Conservation (phyloP, 2,797 vertebrate species). For the Buphagus erythrorhynchus region DNA sequence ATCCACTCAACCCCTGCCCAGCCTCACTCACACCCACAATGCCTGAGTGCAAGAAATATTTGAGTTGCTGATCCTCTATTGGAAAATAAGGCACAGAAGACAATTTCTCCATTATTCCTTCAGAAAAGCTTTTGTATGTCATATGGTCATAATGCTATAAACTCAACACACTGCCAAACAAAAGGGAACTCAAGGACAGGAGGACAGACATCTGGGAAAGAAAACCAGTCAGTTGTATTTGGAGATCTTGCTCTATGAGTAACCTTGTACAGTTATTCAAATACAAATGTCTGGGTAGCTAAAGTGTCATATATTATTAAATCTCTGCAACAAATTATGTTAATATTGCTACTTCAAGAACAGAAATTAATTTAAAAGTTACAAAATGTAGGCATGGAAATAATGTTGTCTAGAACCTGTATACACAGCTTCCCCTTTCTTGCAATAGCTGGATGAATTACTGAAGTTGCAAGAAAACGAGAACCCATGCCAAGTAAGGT, state of each 20-base stretch:
- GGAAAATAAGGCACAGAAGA: neutral
- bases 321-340: slow-evolving; percentile 28
- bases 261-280: slow-evolving; percentile 25
- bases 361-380: slow-evolving; percentile 54
- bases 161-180: neutral
- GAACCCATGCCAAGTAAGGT: neutral
- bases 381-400: slow-evolving; percentile 5
- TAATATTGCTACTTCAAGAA: slow-evolving; percentile 45
- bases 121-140: slow-evolving; percentile 4
- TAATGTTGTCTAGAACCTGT: neutral
- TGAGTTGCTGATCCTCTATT: neutral
- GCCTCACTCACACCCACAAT: neutral
- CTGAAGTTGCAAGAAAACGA: neutral
- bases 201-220: neutral
- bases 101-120: slow-evolving; percentile 4
- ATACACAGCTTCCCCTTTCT: slow-evolving; percentile 16
- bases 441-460: neutral
- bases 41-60: neutral
- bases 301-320: neutral
- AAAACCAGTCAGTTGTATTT: neutral
- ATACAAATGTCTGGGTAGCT: neutral
- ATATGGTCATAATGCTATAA: neutral
- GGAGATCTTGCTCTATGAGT: neutral
- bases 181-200: slow-evolving; percentile 10
- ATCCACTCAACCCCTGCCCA: neutral